These are phyloP conservation scores for Schizopygopsis pylzovi DNA, from an alignment of 2,797 vertebrate species.

Conservation along the genomic window DNA sequence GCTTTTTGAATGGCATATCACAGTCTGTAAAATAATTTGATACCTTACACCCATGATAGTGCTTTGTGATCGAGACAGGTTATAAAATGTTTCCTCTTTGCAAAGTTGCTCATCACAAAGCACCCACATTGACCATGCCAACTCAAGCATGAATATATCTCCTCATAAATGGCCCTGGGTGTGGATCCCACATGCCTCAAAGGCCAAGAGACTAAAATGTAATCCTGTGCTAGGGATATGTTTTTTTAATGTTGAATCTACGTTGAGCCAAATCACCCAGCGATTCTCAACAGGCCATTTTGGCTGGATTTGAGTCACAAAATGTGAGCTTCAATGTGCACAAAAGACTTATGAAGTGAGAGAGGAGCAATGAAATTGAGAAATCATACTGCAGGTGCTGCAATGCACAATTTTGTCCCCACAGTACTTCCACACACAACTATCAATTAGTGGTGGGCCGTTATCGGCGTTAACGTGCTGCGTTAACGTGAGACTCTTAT, in stretches of 20 bases:
- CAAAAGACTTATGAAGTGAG: background rate
- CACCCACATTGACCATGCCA: background rate
- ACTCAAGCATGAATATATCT: slow-evolving; percentile 14
- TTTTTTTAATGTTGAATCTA: background rate
- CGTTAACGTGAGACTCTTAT: too few relatives aligned
- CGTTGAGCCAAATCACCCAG: slow-evolving; percentile 4
- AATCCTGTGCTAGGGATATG: background rate
- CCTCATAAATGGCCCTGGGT: slow-evolving; percentile 14
- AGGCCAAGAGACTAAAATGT: slow-evolving; percentile 17
- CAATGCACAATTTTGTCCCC: background rate
- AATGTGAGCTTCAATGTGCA: background rate
- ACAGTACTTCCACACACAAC: background rate
- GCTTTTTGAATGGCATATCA: background rate
- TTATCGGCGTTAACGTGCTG: too few relatives aligned
- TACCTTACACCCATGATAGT: background rate
- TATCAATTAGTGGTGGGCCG: too few relatives aligned
- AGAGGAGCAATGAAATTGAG: background rate
- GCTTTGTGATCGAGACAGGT: background rate
- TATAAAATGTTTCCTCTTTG: slow-evolving; percentile 8
- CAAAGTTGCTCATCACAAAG: slow-evolving; percentile 17
- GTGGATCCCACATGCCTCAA: slow-evolving; percentile 30
- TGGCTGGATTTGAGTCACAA: background rate
- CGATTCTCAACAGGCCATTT: slow-evolving; percentile 12
- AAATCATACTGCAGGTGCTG: background rate
- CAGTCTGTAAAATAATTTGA: background rate